phyloP scores from a whole-genome alignment of 1,140 invertebrate genomes.

The Eulimnadia texana region DNA sequence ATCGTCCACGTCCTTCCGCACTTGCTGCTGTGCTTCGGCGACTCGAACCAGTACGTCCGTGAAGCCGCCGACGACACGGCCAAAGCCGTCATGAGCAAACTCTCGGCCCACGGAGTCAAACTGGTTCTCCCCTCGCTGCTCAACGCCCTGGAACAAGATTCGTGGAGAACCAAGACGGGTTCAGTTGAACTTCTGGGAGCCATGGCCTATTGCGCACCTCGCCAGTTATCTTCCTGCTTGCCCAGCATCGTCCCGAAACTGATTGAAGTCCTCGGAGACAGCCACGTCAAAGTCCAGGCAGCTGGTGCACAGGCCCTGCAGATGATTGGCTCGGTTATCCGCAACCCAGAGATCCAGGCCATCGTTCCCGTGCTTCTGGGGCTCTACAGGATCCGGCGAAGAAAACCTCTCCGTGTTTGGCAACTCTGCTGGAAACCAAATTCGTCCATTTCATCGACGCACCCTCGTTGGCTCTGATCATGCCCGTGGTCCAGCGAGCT shows the following conservation, averaged over 20 bases:
- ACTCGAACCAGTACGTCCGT: constrained; percentile 76
- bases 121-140: constrained; percentile 79
- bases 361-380: constrained; percentile 81
- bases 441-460: constrained; percentile 99
- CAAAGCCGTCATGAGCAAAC: constrained; percentile 78
- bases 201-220: constrained; percentile 96
- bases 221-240: constrained; percentile 91
- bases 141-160: constrained; percentile 88
- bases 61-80: constrained; percentile 89
- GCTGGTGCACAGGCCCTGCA: constrained; percentile 86
- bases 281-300: constrained; percentile 94
- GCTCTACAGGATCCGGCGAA: constrained; percentile 93
- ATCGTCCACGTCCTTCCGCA: constrained; percentile 93
- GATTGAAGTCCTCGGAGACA: constrained; percentile 93
- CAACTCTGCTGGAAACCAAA: constrained; percentile 87
- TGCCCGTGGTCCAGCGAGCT: constrained; percentile 95
- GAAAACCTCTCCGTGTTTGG: constrained; percentile 81
- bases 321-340: constrained; percentile 93
- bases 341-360: constrained; percentile 96
- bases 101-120: constrained; percentile 94
- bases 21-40: constrained; percentile 88
- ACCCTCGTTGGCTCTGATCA: constrained; percentile 92
- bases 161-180: constrained; percentile 95
- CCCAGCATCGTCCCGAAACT: constrained; percentile 97
- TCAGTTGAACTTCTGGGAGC: constrained; percentile 92